These are phyloP conservation scores for Paragorgia papillata DNA, from an alignment of 92 coral and sea anemone species.

Conservation along the genomic window DNA sequence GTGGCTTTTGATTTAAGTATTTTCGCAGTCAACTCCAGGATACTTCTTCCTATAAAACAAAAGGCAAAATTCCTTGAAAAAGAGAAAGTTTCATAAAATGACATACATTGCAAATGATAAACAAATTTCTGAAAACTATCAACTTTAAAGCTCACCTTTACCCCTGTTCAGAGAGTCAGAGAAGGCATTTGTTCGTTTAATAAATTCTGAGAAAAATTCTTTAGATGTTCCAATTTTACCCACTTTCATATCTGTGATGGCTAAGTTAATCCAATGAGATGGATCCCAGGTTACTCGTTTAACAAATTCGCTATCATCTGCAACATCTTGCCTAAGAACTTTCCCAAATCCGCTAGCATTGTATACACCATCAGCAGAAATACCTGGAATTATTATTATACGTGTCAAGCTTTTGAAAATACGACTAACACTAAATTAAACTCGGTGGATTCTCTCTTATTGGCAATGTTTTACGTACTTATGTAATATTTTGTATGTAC, in stretches of 20 bases:
- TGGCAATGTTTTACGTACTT: too few species aligned
- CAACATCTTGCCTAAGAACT: background rate
- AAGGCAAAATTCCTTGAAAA: too few species aligned
- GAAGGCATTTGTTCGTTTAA: slow-evolving; percentile 15
- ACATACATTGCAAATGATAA: too few species aligned
- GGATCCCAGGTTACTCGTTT: slow-evolving; percentile 26
- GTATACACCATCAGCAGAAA: too few species aligned
- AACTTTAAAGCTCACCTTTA: slow-evolving; percentile 8
- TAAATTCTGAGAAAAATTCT: slow-evolving; percentile 7
- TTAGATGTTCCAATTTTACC: slow-evolving; percentile 24
- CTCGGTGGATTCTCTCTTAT: too few species aligned
- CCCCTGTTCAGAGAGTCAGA: slow-evolving; percentile 25
- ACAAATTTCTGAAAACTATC: too few species aligned
- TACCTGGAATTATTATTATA: too few species aligned
- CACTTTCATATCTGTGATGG: slow-evolving; percentile 14
- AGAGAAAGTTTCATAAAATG: too few species aligned
- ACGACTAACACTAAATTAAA: too few species aligned
- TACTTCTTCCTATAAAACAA: slow-evolving; percentile 27
- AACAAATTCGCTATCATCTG: background rate
- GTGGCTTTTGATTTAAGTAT: slow-evolving; percentile 14
- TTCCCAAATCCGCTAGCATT: too few species aligned
- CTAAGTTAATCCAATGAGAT: slow-evolving; percentile 23
- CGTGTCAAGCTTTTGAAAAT: too few species aligned
- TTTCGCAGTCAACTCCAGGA: slow-evolving; percentile 22
- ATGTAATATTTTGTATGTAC: too few species aligned